Conservation (phyloP, 2,888 invertebrate genomes). For the Anarsia innoxiella region DNA sequence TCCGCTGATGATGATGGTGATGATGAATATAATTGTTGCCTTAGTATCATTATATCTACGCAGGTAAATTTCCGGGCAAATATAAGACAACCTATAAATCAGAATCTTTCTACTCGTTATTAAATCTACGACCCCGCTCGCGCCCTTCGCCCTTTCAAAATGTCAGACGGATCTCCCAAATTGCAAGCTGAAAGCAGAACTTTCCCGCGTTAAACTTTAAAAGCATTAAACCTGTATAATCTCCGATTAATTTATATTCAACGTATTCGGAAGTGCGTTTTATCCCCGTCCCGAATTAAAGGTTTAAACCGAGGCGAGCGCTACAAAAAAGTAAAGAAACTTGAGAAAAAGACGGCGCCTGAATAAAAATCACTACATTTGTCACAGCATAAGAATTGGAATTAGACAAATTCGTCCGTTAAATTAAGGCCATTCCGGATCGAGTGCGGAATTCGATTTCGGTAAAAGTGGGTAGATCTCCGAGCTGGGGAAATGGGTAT, state of each 20-base stretch:
- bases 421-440: slow-evolving; percentile 67
- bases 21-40: too few relatives aligned
- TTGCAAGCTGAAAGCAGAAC: slow-evolving; percentile 19
- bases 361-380: slow-evolving; percentile 71
- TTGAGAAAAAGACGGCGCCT: slow-evolving; percentile 30
- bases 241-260: slow-evolving; percentile 29
- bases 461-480: slow-evolving; percentile 66
- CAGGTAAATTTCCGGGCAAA: too few relatives aligned
- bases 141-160: slow-evolving; percentile 2
- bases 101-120: too few relatives aligned
- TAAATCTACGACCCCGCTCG: too few relatives aligned
- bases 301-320: slow-evolving; percentile 16
- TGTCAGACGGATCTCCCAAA: slow-evolving; percentile 17
- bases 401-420: slow-evolving; percentile 74
- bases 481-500: slow-evolving; percentile 49
- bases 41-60: too few relatives aligned
- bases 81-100: too few relatives aligned
- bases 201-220: slow-evolving; percentile 23
- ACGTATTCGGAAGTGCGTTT: slow-evolving; percentile 21
- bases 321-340: slow-evolving; percentile 9
- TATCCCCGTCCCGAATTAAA: slow-evolving; percentile 22
- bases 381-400: slow-evolving; percentile 71
- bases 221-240: slow-evolving; percentile 24
- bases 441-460: slow-evolving; percentile 64
- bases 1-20: too few relatives aligned